Conservation (phyloP, 92 coral and sea anemone genomes). For the Phymanthus crucifer region DNA sequence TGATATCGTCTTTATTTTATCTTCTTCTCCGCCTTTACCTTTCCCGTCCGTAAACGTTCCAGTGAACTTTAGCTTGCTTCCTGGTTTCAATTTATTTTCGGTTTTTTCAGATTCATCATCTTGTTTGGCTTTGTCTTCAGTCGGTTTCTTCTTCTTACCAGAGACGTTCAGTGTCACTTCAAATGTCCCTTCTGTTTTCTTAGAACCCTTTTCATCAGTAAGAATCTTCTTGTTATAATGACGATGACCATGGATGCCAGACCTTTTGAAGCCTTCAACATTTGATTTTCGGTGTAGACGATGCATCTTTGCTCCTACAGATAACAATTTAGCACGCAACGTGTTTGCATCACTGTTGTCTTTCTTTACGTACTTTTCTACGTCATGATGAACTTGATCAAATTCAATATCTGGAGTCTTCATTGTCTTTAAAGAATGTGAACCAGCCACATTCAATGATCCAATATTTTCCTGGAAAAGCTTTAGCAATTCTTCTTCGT, state of each 20-base stretch:
- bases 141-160: conserved; percentile 8
- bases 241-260: neutral
- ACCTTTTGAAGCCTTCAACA: neutral
- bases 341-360: neutral
- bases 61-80: conserved; percentile 13
- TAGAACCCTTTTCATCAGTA: conserved; percentile 11
- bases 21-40: neutral
- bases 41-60: conserved; percentile 19
- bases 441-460: neutral
- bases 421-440: neutral
- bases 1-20: conserved; percentile 6
- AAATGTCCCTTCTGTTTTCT: conserved; percentile 45
- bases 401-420: neutral
- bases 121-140: neutral
- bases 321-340: neutral
- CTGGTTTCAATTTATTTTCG: neutral
- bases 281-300: neutral
- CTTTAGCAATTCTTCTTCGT: conserved; percentile 22
- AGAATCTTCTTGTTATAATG: neutral
- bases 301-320: neutral
- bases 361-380: neutral
- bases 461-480: conserved; percentile 20
- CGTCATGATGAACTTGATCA: neutral
- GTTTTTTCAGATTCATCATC: neutral
- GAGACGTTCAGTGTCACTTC: conserved; percentile 15